Evolutionary conservation across 1,140 invertebrate species (phyloP), one percentile per base, ranked within the genome.

Genomic region (Drosophila tropicalis): DNA sequence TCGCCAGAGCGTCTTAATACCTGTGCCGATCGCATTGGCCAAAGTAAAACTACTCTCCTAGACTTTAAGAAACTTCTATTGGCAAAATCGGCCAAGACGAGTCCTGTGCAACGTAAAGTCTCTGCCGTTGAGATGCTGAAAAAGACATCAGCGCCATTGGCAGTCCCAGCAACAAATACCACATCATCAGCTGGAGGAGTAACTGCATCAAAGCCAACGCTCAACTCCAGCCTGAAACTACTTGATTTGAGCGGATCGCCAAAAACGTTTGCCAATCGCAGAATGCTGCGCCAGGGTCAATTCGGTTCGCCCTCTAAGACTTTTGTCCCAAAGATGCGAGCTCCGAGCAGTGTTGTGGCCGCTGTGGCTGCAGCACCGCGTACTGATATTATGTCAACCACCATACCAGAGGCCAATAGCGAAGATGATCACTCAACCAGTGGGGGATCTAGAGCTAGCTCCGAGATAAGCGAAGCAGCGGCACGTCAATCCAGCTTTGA

Each of bases 41-140:
- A 94, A n/a, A 94, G 94, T 25, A 94, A 95, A 77, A 96, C 95
- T 5, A 96, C 95, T 1, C 92, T 95, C 63, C 92, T 96, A 79
- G 97, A 97, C 91, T 97, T 97, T 84, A 97, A 97, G 90, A 95
- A 96, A 79, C 91, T 97, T 12, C 92, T 97, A 1, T 92, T 93
- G 92, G 71, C 91, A 92, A 94, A 95, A 92, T 92, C 93, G 66
- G 92, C 93, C 85, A 93, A 94, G 69, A 92, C 93, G 82, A 92
- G 91, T 69, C 81, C 82, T 22, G 92, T 89, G 60, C 93, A 62
- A 68, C 92, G 93, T 7, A 96, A 96, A 79, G 90, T 96, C 0
- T 97, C 96, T 13, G 97, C 97, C 5, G 96, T 97, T 3, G 96
- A 98, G 91, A 95, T 96, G 90, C 89, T 98, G 5, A 96, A 96